A percentile compares a stretch with the other conserved stretches of the same genome.
phyloP scores from a whole-genome alignment of 2,113 vertebrate species.

The Epinephelus cyanopodus region DNA sequence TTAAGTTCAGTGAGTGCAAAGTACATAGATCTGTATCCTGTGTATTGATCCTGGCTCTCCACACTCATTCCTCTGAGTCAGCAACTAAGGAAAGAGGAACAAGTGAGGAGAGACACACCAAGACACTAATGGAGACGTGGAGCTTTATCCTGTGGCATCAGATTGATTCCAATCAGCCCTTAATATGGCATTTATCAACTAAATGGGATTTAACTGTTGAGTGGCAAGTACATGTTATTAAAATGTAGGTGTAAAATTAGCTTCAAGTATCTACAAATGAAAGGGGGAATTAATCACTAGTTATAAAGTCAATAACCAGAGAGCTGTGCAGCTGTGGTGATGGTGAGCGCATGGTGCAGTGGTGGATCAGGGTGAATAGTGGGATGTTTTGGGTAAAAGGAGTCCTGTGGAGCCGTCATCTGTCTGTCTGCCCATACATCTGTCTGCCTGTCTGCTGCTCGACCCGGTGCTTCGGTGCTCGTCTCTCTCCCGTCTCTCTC shows the following conservation, averaged over 20 bases:
- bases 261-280: not conserved
- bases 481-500: constrained; percentile 18
- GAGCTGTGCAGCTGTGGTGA: constrained; percentile 20
- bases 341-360: constrained; percentile 39
- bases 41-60: constrained; percentile 35
- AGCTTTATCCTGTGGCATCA: not conserved
- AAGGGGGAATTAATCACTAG: not conserved
- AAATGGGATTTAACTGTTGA: not conserved
- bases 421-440: constrained; percentile 79
- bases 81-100: constrained; percentile 6
- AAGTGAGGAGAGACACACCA: not conserved
- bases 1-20: constrained; percentile 26
- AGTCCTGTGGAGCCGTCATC: constrained; percentile 71
- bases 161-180: not conserved
- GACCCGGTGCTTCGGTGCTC: constrained; percentile 69
- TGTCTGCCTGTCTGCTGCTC: constrained; percentile 83
- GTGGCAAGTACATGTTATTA: not conserved
- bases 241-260: not conserved
- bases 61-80: constrained; percentile 21
- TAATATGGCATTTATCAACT: not conserved
- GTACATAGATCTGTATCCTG: constrained; percentile 21
- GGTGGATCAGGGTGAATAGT: constrained; percentile 42
- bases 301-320: not conserved
- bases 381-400: constrained; percentile 32
- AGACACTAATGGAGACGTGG: constrained; percentile 14